Evolutionary conservation across 2,797 vertebrate genomes (phyloP), one percentile per base, ranked within the genome.

Genomic region (Buceros bicornis): DNA sequence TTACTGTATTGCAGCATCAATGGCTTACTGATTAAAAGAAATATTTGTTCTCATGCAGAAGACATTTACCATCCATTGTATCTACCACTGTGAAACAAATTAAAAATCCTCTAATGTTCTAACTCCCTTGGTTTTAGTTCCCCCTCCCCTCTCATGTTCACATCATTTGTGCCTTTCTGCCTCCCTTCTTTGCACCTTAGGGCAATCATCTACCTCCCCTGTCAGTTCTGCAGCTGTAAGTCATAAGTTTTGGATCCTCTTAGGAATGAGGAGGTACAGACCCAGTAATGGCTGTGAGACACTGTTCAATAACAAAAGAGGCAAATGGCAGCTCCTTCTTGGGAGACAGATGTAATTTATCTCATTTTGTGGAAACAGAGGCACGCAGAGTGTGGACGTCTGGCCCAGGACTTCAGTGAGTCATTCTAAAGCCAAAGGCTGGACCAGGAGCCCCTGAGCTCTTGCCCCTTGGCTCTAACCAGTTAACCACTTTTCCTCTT

Each of bases 221-320:
- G 14, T 4, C 8, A 51, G 11, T 8, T 71, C 57, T 60, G 35
- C 22, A 71, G 57, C 50, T 78, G 64, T 12, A 43, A 57, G 8
- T 31, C n/a, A 54, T 58, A 45, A 45, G 13, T 11, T 5, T 3
- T 5, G 51, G 19, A 20, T 64, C 10, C 48, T 62, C 7, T 1
- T 20, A 12, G 56, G 47, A 48, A 4, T 0, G 3, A 10, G 43
- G 31, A 67, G 33, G 33, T 16, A 5, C 10, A 2, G 5, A 8
- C 5, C 45, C 37, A 57, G 7, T 3, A 16, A 3, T 8, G 61
- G 1, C 40, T 6, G 1, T 4, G 60, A n/a, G 58, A 24, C n/a
- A 3, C 9, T 12, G 10, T 31, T 35, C 37, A 8, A 8, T 25
- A 57, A 50, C 4, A 24, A 14, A 18, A 47, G 20, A 42, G 19